These are phyloP conservation scores for Cabera pusaria DNA, from an alignment of 2,888 invertebrate species.

Conservation along the genomic window DNA sequence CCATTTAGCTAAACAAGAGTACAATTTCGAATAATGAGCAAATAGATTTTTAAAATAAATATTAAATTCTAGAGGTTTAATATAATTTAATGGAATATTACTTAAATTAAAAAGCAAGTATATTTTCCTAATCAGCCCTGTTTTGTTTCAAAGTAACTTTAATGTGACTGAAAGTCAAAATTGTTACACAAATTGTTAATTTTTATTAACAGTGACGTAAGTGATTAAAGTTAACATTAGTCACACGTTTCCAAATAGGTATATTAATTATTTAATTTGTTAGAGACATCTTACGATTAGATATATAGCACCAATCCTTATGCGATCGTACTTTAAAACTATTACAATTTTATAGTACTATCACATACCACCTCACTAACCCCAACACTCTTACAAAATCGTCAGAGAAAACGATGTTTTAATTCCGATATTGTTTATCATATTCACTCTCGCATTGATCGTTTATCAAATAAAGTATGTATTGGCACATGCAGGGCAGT, in stretches of 20 bases:
- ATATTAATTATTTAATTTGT: slow-evolving; percentile 40
- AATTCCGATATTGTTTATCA: slow-evolving; percentile 3
- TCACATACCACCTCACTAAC: slow-evolving; percentile 50
- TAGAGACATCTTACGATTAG: slow-evolving; percentile 47
- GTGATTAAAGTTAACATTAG: slow-evolving; percentile 32
- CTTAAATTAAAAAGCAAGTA: slow-evolving; percentile 65
- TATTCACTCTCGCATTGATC: slow-evolving; percentile 22
- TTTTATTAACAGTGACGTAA: slow-evolving; percentile 18
- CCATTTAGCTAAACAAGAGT: slow-evolving; percentile 68
- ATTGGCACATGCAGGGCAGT: slow-evolving; percentile 67
- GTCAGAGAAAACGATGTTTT: slow-evolving; percentile 22
- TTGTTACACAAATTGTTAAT: slow-evolving; percentile 27
- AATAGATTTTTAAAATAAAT: slow-evolving; percentile 71
- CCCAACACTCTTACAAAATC: slow-evolving; percentile 26
- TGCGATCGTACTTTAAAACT: slow-evolving; percentile 56
- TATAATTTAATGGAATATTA: slow-evolving; percentile 79
- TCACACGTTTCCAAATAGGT: slow-evolving; percentile 43
- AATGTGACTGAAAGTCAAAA: slow-evolving; percentile 19
- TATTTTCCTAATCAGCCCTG: slow-evolving; percentile 49
- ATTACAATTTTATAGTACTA: slow-evolving; percentile 52
- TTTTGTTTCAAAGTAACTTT: slow-evolving; percentile 32
- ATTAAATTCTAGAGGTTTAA: slow-evolving; percentile 66
- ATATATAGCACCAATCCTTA: slow-evolving; percentile 71
- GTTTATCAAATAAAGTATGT: slow-evolving; percentile 28
- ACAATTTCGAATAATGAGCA: slow-evolving; percentile 79